These are phyloP conservation scores for Ophiothrix spiculata DNA, from an alignment of 35 echinoderm and acorn worm genomes.

Conservation along the genomic window DNA sequence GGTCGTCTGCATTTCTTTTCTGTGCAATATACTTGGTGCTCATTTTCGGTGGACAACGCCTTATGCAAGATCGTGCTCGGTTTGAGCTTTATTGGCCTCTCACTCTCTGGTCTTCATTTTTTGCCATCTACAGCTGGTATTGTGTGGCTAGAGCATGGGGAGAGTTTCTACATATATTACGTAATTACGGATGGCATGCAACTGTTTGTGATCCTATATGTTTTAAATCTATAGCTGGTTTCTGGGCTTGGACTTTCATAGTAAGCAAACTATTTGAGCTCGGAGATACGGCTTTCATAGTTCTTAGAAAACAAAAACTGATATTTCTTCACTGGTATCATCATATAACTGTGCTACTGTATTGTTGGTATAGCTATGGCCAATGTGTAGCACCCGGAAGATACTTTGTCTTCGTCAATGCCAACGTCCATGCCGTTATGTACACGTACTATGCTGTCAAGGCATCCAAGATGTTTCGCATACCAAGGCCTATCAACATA, in stretches of 20 bases:
- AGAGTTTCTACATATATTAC: constrained; percentile 65
- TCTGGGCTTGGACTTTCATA: constrained; percentile 84
- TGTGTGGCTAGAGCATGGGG: constrained; percentile 49
- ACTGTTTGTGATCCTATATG: constrained; percentile 84
- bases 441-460: constrained; percentile 78
- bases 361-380: constrained; percentile 84
- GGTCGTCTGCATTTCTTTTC: constrained; percentile 54
- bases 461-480: constrained; percentile 52
- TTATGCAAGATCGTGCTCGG: constrained; percentile 65
- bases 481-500: constrained; percentile 75
- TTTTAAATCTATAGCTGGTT: constrained; percentile 67
- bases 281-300: constrained; percentile 83
- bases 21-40: constrained; percentile 66
- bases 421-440: constrained; percentile 85
- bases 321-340: constrained; percentile 95
- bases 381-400: constrained; percentile 58
- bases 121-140: constrained; percentile 75
- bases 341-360: constrained; percentile 77
- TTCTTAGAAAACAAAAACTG: constrained; percentile 71
- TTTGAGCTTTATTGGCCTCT: constrained; percentile 59
- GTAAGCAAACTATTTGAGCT: constrained; percentile 76
- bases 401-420: constrained; percentile 81
- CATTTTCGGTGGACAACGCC: constrained; percentile 57
- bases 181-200: constrained; percentile 67
- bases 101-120: constrained; percentile 56